Evolutionary conservation across 1,140 invertebrate genomes (phyloP).

Genomic region (Anthonomus grandis): DNA sequence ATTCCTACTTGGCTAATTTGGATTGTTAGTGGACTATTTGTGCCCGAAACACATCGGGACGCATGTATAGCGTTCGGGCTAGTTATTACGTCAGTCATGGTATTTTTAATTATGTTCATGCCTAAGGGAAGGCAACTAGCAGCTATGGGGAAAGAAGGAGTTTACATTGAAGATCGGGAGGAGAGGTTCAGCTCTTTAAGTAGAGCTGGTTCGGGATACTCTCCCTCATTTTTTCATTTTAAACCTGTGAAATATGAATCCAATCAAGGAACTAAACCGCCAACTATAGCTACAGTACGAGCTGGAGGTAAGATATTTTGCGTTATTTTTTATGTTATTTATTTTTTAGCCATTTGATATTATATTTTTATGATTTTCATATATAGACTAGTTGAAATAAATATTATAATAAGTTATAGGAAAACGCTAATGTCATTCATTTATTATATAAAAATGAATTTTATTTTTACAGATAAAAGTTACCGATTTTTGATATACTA

Average conservation of each 20-base stretch:
- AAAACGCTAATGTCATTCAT: too few species aligned
- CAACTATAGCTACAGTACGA: slow-evolving; percentile 56
- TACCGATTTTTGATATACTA: too few species aligned
- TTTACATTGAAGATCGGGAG: slow-evolving; percentile 74
- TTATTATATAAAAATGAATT: too few species aligned
- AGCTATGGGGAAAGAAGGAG: slow-evolving; percentile 76
- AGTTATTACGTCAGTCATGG: slow-evolving; percentile 73
- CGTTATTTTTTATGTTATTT: too few species aligned
- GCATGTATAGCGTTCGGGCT: slow-evolving; percentile 86
- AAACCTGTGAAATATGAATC: slow-evolving; percentile 73
- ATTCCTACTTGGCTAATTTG: slow-evolving; percentile 86
- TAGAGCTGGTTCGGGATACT: slow-evolving; percentile 76
- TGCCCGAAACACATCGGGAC: slow-evolving; percentile 74
- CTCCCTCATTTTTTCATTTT: slow-evolving; percentile 87
- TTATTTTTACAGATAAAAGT: too few species aligned
- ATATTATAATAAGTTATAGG: too few species aligned
- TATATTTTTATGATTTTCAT: too few species aligned
- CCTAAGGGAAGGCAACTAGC: slow-evolving; percentile 89
- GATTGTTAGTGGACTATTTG: slow-evolving; percentile 70
- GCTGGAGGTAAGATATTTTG: slow-evolving; percentile 60
- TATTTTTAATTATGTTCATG: slow-evolving; percentile 91
- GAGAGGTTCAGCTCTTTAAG: slow-evolving; percentile 72
- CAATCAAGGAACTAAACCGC: slow-evolving; percentile 52
- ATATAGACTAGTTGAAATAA: too few species aligned
- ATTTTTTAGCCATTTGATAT: too few species aligned